Evolutionary conservation across 1,140 invertebrate species (phyloP).

Genomic region (Dolichoris vasculosae): DNA sequence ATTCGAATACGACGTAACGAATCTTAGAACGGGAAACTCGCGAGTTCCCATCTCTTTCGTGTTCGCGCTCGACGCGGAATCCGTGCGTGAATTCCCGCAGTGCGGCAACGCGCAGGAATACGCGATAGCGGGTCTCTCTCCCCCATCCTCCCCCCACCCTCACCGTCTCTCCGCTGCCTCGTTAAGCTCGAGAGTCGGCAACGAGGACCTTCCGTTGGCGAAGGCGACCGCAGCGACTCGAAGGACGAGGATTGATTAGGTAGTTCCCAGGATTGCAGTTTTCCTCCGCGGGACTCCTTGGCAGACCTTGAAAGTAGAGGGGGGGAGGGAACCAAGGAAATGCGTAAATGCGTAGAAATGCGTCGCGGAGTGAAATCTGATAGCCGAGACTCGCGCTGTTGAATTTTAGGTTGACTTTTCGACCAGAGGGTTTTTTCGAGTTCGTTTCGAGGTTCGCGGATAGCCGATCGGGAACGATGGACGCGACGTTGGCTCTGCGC

Average conservation of each 20-base stretch:
- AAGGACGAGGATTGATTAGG: too few species aligned
- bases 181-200: neutral
- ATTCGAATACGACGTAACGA: neutral
- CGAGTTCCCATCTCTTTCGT: neutral
- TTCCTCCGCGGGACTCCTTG: neutral
- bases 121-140: neutral
- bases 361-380: neutral
- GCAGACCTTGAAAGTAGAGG: too few species aligned
- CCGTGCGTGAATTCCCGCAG: neutral
- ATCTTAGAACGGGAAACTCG: too few species aligned
- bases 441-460: too few species aligned
- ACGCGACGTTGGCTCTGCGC: neutral
- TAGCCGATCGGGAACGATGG: neutral
- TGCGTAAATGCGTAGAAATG: neutral
- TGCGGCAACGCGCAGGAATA: neutral
- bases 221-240: neutral
- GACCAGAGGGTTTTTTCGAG: too few species aligned
- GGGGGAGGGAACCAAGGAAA: too few species aligned
- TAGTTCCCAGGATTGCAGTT: conserved; percentile 38
- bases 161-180: neutral
- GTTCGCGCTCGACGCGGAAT: neutral
- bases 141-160: neutral
- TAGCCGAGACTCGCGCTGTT: neutral
- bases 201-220: conserved; percentile 23
- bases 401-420: neutral